phyloP scores from a whole-genome alignment of 2,888 invertebrate species.

The Lampropteryx suffumata region DNA sequence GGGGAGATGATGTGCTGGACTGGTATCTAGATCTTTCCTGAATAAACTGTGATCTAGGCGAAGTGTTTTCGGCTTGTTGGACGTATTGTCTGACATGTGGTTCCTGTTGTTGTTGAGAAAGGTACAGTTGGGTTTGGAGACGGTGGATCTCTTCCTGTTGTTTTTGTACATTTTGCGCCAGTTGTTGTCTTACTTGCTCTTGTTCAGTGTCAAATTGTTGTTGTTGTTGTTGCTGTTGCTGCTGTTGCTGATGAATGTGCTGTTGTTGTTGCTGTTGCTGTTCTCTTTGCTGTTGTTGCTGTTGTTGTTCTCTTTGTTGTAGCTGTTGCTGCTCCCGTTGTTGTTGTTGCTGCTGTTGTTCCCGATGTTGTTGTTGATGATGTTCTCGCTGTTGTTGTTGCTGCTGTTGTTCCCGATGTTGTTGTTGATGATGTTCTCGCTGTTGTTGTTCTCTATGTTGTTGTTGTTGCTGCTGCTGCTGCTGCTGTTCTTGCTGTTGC shows the following conservation, averaged over 20 bases:
- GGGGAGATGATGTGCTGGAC: slow-evolving; percentile 59
- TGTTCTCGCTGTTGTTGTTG: slow-evolving; percentile 33
- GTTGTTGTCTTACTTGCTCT: slow-evolving; percentile 67
- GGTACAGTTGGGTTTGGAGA: slow-evolving; percentile 66
- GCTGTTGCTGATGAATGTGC: slow-evolving; percentile 49
- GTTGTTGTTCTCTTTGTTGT: slow-evolving; percentile 41
- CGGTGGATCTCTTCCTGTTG: slow-evolving; percentile 80
- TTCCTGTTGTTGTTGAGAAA: slow-evolving; percentile 63
- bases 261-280: slow-evolving; percentile 48
- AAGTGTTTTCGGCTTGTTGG: slow-evolving; percentile 60
- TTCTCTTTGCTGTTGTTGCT: slow-evolving; percentile 43
- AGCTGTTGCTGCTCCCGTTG: slow-evolving; percentile 36
- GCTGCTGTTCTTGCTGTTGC: slow-evolving; percentile 33
- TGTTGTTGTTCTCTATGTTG: slow-evolving; percentile 30
- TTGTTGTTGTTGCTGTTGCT: slow-evolving; percentile 59
- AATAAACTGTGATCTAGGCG: slow-evolving; percentile 65
- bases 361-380: slow-evolving; percentile 36
- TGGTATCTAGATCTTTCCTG: slow-evolving; percentile 68
- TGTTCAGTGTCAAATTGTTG: slow-evolving; percentile 68
- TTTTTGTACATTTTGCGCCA: slow-evolving; percentile 75
- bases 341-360: slow-evolving; percentile 37
- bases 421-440: slow-evolving; percentile 30
- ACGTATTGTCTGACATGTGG: slow-evolving; percentile 52
- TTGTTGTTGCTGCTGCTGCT: slow-evolving; percentile 35
- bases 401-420: too few relatives aligned